These are phyloP conservation scores for Amphipyra berbera DNA, from an alignment of 2,888 invertebrate genomes.

Conservation along the genomic window DNA sequence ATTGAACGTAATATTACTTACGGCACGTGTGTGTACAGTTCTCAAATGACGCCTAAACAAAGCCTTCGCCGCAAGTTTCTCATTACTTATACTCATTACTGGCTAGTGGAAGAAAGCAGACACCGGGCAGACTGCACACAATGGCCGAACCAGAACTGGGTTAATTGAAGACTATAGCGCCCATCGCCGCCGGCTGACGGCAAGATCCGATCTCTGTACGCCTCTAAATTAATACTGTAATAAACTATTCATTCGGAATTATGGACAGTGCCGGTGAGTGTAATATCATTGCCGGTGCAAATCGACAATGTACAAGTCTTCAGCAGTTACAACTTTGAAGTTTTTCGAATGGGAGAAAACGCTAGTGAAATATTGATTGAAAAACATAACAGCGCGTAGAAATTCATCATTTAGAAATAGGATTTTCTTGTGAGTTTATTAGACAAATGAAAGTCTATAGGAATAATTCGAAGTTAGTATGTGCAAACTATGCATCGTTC, in stretches of 20 bases:
- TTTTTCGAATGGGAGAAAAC: constrained; percentile 50
- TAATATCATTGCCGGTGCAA: constrained; percentile 55
- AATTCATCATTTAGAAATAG: constrained; percentile 1
- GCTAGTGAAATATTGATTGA: neutral
- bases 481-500: constrained; percentile 11
- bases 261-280: constrained; percentile 46
- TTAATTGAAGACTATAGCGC: constrained; percentile 86
- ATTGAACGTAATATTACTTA: constrained; percentile 67
- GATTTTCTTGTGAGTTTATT: neutral
- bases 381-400: neutral
- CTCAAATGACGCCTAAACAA: constrained; percentile 79
- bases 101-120: constrained; percentile 86
- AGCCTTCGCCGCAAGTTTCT: constrained; percentile 71
- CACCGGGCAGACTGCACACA: constrained; percentile 85
- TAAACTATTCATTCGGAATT: constrained; percentile 71
- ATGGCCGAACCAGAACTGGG: constrained; percentile 83
- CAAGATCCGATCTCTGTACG: constrained; percentile 77
- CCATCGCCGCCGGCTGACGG: constrained; percentile 75
- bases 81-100: constrained; percentile 82
- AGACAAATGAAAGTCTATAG: neutral
- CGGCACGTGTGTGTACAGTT: constrained; percentile 70
- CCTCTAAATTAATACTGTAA: constrained; percentile 76
- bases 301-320: constrained; percentile 34
- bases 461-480: constrained; percentile 9
- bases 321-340: constrained; percentile 37